Conservation (phyloP, 2,888 invertebrate genomes). For the Pharmacophagus antenor region DNA sequence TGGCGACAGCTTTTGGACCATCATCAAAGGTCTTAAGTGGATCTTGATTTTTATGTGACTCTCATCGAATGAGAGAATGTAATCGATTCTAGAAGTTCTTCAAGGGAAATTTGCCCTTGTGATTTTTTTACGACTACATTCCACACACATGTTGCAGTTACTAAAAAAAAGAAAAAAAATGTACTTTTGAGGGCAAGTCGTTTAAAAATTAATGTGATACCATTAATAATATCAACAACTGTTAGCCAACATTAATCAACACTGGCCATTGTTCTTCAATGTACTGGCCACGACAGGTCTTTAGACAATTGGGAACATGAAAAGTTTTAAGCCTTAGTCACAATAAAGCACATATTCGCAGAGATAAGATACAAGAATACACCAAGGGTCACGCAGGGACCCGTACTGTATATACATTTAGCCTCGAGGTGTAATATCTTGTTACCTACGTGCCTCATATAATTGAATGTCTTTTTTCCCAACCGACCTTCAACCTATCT, state of each 20-base stretch:
- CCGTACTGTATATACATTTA: conserved; percentile 9
- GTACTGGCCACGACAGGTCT: not conserved
- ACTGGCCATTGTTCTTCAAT: not conserved
- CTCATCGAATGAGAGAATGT: not conserved
- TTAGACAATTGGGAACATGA: not conserved
- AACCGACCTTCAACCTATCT: conserved; percentile 34
- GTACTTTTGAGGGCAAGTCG: no score
- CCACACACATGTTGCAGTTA: no score
- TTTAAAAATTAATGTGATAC: no score
- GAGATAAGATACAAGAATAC: conserved; percentile 22
- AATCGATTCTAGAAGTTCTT: conserved; percentile 2
- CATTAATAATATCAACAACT: no score
- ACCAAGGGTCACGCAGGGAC: conserved; percentile 24
- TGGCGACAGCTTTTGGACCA: conserved; percentile 35
- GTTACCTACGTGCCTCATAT: conserved; percentile 25
- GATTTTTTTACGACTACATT: no score
- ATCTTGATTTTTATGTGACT: conserved; percentile 19
- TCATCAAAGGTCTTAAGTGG: conserved; percentile 30
- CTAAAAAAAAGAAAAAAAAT: no score
- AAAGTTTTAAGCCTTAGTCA: not conserved
- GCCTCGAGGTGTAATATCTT: conserved; percentile 11
- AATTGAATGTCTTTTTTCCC: conserved; percentile 33
- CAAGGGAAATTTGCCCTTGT: no score
- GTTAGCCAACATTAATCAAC: no score
- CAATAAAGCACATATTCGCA: conserved; percentile 5